These are phyloP conservation scores for Trichoplusia ni DNA, from an alignment of 1,140 invertebrate genomes.

Conservation along the genomic window DNA sequence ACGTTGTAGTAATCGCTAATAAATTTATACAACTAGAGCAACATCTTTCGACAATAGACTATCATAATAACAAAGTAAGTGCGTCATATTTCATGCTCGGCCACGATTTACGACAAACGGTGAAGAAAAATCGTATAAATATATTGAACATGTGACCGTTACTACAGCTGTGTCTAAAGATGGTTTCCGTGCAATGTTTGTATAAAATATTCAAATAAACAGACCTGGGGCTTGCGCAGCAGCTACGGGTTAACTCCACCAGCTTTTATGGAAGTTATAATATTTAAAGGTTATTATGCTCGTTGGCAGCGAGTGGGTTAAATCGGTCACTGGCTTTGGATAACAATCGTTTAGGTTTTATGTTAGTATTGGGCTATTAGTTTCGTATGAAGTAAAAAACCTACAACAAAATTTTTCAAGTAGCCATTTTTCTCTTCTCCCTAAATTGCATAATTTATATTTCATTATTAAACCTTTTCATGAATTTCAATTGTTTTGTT, in stretches of 20 bases:
- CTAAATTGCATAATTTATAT: too few species aligned
- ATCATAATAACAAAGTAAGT: background rate
- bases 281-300: constrained; percentile 10
- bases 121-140: constrained; percentile 10
- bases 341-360: too few species aligned
- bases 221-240: constrained; percentile 8
- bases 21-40: background rate
- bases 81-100: background rate
- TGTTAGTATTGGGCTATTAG: too few species aligned
- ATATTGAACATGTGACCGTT: constrained; percentile 12
- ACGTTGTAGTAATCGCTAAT: too few species aligned
- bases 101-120: constrained; percentile 1
- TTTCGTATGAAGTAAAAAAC: too few species aligned
- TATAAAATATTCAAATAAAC: constrained; percentile 25
- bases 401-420: too few species aligned
- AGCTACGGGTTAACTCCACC: background rate
- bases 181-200: constrained; percentile 4
- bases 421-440: too few species aligned
- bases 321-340: background rate
- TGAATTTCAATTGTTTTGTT: too few species aligned
- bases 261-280: constrained; percentile 13
- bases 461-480: too few species aligned
- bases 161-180: background rate
- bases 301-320: background rate
- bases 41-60: background rate